Conservation (phyloP, 2,797 vertebrate species). For the Tolypeutes matacus region DNA sequence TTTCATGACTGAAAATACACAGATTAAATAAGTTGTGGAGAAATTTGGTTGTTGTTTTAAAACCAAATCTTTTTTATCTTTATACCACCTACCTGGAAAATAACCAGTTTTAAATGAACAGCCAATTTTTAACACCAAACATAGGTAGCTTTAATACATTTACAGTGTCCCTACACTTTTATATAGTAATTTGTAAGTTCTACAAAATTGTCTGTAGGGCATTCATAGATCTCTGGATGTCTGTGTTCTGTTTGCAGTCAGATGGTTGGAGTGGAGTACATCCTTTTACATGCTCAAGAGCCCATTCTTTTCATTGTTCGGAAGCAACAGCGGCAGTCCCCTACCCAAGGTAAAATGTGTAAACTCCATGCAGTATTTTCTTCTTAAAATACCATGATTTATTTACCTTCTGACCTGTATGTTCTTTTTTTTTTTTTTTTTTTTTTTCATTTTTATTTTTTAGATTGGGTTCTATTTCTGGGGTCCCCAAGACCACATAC, state of each 20-base stretch:
- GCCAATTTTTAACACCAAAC: slow-evolving; percentile 20
- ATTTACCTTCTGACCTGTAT: neutral
- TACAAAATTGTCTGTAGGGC: neutral
- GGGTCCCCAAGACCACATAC: neutral
- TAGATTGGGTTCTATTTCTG: slow-evolving; percentile 42
- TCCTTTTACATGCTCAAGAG: slow-evolving; percentile 97
- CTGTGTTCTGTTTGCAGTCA: slow-evolving; percentile 90
- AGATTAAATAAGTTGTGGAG: neutral
- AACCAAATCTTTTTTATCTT: slow-evolving; percentile 35
- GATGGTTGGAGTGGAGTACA: slow-evolving; percentile 98
- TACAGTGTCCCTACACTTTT: neutral
- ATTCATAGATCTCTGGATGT: slow-evolving; percentile 46
- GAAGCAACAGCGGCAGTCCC: slow-evolving; percentile 97
- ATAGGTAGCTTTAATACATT: slow-evolving; percentile 37
- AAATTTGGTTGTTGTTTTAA: slow-evolving; percentile 59
- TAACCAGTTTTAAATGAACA: slow-evolving; percentile 50
- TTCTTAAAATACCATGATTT: slow-evolving; percentile 15
- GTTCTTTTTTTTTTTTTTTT: neutral
- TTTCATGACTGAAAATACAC: slow-evolving; percentile 44
- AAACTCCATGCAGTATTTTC: slow-evolving; percentile 13
- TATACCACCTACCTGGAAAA: neutral
- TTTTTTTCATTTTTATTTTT: too few species aligned
- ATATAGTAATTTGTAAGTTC: slow-evolving; percentile 23
- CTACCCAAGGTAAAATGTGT: slow-evolving; percentile 92
- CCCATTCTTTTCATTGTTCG: slow-evolving; percentile 99